Percentiles rank a stretch among this genome's conserved stretches.
phyloP scores from a whole-genome alignment of 2,113 vertebrate genomes.

The Microcebus tavaratra region DNA sequence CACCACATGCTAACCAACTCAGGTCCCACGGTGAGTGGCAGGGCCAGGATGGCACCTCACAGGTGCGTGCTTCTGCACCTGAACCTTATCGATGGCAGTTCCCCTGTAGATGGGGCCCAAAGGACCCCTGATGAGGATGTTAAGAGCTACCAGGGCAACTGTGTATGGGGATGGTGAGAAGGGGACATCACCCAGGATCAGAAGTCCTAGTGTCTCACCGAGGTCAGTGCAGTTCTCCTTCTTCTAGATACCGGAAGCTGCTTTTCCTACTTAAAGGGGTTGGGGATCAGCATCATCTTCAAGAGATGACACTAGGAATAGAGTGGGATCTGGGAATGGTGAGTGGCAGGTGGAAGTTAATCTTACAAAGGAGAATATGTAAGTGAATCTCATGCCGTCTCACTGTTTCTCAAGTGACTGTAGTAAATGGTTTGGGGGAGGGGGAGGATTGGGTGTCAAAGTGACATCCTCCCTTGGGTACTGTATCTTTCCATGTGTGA shows the following conservation, averaged over 20 bases:
- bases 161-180: neutral
- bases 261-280: neutral
- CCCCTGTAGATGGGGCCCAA: neutral
- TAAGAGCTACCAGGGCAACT: neutral
- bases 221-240: neutral
- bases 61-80: neutral
- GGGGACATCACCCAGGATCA: neutral
- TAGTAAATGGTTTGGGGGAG: neutral
- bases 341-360: neutral
- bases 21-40: neutral
- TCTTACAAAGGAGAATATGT: rapidly evolving
- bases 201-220: neutral
- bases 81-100: neutral
- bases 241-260: neutral
- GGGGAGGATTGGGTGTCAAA: neutral
- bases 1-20: too few relatives aligned
- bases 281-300: neutral
- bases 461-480: neutral
- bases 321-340: neutral
- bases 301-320: neutral
- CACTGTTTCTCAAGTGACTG: neutral
- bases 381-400: rapidly evolving
- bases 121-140: neutral
- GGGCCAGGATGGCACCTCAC: neutral
- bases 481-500: neutral